Evolutionary conservation across 2,888 invertebrate species (phyloP), one percentile per base, ranked within the genome.

Genomic region (Crematogaster levior): DNA sequence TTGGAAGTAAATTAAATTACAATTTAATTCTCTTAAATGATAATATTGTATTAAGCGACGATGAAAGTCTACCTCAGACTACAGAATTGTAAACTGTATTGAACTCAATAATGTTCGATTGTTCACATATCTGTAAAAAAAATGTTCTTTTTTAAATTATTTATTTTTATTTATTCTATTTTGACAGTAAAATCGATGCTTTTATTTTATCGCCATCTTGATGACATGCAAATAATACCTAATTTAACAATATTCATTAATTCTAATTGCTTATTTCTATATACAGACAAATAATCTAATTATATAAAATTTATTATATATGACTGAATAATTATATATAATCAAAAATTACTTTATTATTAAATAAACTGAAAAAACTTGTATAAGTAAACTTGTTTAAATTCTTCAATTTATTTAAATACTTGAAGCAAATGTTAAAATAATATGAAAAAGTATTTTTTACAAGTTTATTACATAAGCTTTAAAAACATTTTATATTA

Each of bases 21-120:
- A 93, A 93, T 79, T 90, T 93, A 91, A 77, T 92, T 58, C 87
- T 93, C 27, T 85, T 92, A 85, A 83, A 91, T 18, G 90, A 92
- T 66, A 18, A 46, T 30, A 68, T 46, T 21, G 4, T 34, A 37
- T 84, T 85, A 43, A 60, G 85, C 27, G 91, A 92, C 70, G 88
- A 90, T 77, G 66, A 70, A 56, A 40, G 51, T 66, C 84, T 91
- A 77, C 84, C 89, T 37, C 86, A 91, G n/a, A 85, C 91, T 58
- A 83, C 91, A 68, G 85, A 90, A 56, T 30, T 86, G 24, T 87
- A 83, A 79, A n/a, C 15, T 51, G 27, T 46, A 12, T 24, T 60
- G 30, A 51, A 66, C 9, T 58, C 12, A 53, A 65, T n/a, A n/a
- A n/a, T 18, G 18, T 74, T 81, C 12, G 34, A 24, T 37, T 10